A percentile compares a stretch with the other conserved stretches of the same genome.
Evolutionary conservation across 1,140 invertebrate genomes (phyloP).

Genomic region (Drosophila paulistorum): DNA sequence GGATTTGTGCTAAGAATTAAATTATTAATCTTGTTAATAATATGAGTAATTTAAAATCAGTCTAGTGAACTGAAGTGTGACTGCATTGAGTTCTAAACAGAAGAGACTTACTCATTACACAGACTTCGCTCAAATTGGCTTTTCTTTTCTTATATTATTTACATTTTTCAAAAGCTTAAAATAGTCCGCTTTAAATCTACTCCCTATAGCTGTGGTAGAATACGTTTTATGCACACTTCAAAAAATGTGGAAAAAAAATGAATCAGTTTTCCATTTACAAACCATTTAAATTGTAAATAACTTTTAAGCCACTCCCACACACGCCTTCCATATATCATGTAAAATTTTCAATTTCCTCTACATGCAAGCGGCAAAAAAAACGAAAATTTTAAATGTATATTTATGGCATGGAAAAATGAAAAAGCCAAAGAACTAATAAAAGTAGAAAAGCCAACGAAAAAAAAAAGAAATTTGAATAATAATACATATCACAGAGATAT

Average conservation of each 20-base stretch:
- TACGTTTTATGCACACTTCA: background rate
- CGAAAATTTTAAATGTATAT: constrained; percentile 44
- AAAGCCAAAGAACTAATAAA: background rate
- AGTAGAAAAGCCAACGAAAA: background rate
- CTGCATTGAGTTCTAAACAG: too few species aligned
- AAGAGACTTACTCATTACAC: background rate
- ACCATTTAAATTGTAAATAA: constrained; percentile 49
- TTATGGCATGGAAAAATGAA: constrained; percentile 55
- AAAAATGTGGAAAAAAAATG: background rate
- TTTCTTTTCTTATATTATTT: background rate
- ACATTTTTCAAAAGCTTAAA: constrained; percentile 2
- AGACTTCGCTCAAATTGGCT: background rate
- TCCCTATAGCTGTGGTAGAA: background rate
- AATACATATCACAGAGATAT: constrained; percentile 54
- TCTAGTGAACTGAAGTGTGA: too few species aligned
- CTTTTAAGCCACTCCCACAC: constrained; percentile 16
- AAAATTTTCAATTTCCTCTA: constrained; percentile 54
- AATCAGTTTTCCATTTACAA: constrained; percentile 13
- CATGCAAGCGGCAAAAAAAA: constrained; percentile 31
- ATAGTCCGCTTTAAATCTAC: background rate
- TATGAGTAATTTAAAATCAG: too few species aligned
- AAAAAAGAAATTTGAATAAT: constrained; percentile 29
- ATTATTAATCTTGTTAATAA: too few species aligned
- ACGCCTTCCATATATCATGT: constrained; percentile 50
- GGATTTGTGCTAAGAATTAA: too few species aligned